Evolutionary conservation across 2,888 invertebrate genomes (phyloP).

Genomic region (Habrosyne pyritoides): DNA sequence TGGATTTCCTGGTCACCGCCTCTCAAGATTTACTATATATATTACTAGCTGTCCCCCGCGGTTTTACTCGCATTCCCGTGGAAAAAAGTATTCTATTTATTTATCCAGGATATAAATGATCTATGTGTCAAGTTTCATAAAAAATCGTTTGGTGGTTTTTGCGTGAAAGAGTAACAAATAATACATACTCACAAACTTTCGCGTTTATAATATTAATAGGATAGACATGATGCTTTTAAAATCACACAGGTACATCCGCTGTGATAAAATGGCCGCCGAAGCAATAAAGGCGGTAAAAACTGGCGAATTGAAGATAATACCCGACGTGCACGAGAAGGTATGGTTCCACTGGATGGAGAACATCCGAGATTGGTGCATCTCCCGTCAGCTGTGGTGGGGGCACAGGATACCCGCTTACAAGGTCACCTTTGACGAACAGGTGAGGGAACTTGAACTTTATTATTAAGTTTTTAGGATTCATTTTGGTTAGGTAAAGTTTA

Average conservation of each 20-base stretch:
- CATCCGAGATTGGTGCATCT: slow-evolving; percentile 99
- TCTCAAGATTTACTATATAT: too few relatives aligned
- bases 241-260: slow-evolving; percentile 89
- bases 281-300: slow-evolving; percentile 91
- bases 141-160: too few relatives aligned
- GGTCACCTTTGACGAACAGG: slow-evolving; percentile 69
- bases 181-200: too few relatives aligned
- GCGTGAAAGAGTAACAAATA: too few relatives aligned
- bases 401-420: slow-evolving; percentile 98
- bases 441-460: slow-evolving; percentile 16
- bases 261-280: slow-evolving; percentile 93
- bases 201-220: too few relatives aligned
- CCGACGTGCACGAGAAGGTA: slow-evolving; percentile 94
- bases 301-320: slow-evolving; percentile 94
- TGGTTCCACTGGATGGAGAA: slow-evolving; percentile 99
- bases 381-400: slow-evolving; percentile 99
- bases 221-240: too few relatives aligned
- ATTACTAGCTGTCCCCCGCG: too few relatives aligned
- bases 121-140: too few relatives aligned
- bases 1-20: too few relatives aligned
- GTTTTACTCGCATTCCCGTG: too few relatives aligned
- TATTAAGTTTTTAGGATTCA: neutral
- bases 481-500: neutral
- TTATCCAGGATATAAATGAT: too few relatives aligned
- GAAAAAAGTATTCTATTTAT: too few relatives aligned